phyloP scores from a whole-genome alignment of 2,888 invertebrate species.

The Orgyia antiqua region DNA sequence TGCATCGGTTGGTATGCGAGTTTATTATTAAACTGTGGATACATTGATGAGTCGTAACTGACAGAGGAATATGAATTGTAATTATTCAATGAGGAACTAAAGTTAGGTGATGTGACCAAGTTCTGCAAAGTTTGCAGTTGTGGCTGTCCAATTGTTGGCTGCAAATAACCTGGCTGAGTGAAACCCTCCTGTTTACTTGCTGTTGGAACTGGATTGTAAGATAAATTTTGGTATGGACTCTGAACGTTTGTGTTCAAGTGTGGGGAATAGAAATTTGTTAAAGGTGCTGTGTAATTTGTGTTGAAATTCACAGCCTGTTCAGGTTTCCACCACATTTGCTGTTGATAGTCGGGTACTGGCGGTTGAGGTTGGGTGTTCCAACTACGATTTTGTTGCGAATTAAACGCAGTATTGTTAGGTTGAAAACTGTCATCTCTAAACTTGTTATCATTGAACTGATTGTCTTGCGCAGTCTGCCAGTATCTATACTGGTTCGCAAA shows the following conservation, averaged over 20 bases:
- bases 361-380: conserved; percentile 32
- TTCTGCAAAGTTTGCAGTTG: conserved; percentile 51
- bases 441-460: conserved; percentile 55
- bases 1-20: conserved; percentile 45
- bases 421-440: conserved; percentile 56
- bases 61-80: conserved; percentile 46
- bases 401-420: conserved; percentile 27
- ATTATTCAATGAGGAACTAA: conserved; percentile 53
- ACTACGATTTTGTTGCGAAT: conserved; percentile 27
- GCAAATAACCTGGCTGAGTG: conserved; percentile 37
- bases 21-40: conserved; percentile 58
- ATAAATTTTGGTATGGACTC: conserved; percentile 44
- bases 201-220: conserved; percentile 33
- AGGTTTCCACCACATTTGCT: conserved; percentile 57
- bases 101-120: conserved; percentile 50
- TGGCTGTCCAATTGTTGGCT: conserved; percentile 50
- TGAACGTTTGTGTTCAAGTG: conserved; percentile 32
- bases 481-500: conserved; percentile 69
- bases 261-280: conserved; percentile 49
- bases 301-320: conserved; percentile 42
- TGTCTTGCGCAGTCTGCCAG: conserved; percentile 62
- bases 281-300: conserved; percentile 31
- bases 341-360: conserved; percentile 36
- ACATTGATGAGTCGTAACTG: conserved; percentile 61
- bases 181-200: conserved; percentile 37